Evolutionary conservation across 2,797 vertebrate species (phyloP), one percentile per base, ranked within the genome.

Genomic region (Caiman crocodilus): DNA sequence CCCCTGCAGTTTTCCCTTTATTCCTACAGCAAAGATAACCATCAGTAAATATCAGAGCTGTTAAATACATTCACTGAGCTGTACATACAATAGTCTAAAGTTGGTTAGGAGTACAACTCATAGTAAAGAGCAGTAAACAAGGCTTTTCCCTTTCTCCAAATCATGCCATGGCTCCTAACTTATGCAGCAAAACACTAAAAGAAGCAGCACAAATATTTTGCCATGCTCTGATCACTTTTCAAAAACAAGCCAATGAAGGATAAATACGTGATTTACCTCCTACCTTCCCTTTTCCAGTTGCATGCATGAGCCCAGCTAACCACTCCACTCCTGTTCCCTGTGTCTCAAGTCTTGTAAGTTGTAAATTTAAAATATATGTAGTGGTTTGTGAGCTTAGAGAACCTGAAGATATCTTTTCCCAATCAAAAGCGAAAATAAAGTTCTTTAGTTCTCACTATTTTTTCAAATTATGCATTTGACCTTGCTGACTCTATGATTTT

Each of bases 11-110:
- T 95, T 96, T 96, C 92, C 91, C 84, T 97, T 97, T 85, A 87
- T 98, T 80, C 90, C 88, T 95, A 97, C 90, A 93, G 89, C 90
- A 96, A 95, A 95, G 96, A 85, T 93, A 96, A 95, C 95, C 92
- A 96, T 87, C 94, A 96, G 93, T 79, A 96, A 95, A 92, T 85
- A 96, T 94, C 84, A 95, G 97, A 97, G 97, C 95, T 97, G 90
- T 95, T 95, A 94, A 97, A 92, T 97, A 98, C 98, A 98, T 98
- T 98, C 98, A 97, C 96, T 97, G 97, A 98, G 97, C 97, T 97
- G 96, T 93, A 98, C 97, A 97, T 96, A 96, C 97, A 97, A 97
- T 88, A 97, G 84, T 96, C 97, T 96, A 84, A 97, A 97, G 97
- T 92, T 97, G 93, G 95, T 92, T 94, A 96, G 97, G 94, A 97